Evolutionary conservation across 2,888 invertebrate genomes (phyloP), one percentile per base, ranked within the genome.

Genomic region (Trypoxylon attenuatum): DNA sequence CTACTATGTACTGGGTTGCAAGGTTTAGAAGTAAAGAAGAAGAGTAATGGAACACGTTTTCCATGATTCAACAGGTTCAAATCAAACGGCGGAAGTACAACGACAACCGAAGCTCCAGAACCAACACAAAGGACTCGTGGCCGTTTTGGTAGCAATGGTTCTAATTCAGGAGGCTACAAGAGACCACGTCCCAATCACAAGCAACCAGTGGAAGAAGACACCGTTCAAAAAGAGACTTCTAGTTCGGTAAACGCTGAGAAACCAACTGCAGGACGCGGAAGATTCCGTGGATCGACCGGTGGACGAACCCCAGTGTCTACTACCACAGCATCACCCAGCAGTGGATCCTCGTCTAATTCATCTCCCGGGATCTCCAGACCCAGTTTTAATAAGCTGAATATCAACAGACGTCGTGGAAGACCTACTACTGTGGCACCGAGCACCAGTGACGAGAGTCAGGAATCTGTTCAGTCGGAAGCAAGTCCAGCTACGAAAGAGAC

Each of bases 221-320:
- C 79, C 13, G 61, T 80, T 1, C 85, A 87, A 27, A 87, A 84
- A 53, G 83, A 87, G 2, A 80, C 74, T 21, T 70, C 80, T 18
- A 76, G 77, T 23, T 73, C 77, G 0, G 76, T 69, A 0, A 81
- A 76, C 53, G 75, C 79, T 3, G 86, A 85, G 41, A 80, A 82
- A 63, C 80, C 82, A 0, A 33, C 65, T 0, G 8, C 63, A 2
- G 21, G 64, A 13, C 82, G 85, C 1, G 78, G 76, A 16, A 73
- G 87, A 29, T 84, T 80, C 71, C 79, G 86, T 1, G 78, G 82
- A n/a, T 62, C 78, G 0, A 68, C 70, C 0, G 73, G 73, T 6
- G 65, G 79, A 0, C 78, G 79, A 43, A 71, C 76, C 15, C 27
- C 72, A 6, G 73, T 76, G 2, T 63, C 81, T 1, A 64, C 80